Conservation (phyloP, 2,113 vertebrate species). For the Tyrannus savana region DNA sequence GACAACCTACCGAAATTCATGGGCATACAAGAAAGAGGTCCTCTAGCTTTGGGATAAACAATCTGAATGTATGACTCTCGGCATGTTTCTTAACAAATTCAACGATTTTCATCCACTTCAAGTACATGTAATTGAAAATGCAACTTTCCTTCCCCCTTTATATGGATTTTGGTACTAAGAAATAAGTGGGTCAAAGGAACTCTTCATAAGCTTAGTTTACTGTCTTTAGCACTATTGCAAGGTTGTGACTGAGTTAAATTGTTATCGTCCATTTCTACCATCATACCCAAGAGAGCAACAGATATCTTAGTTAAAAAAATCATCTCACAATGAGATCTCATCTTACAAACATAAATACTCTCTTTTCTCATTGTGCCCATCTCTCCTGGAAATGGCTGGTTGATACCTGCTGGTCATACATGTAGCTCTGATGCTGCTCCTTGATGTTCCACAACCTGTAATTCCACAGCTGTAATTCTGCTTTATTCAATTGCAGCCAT, state of each 20-base stretch:
- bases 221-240: not conserved
- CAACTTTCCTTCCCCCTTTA: not conserved
- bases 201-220: not conserved
- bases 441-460: not conserved
- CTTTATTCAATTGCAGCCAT: not conserved
- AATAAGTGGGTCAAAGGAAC: not conserved
- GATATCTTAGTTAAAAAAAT: not conserved
- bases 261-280: not conserved
- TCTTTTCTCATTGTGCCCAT: not conserved
- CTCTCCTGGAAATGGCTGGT: not conserved
- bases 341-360: not conserved
- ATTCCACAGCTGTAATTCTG: not conserved
- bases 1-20: not conserved
- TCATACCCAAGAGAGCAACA: not conserved
- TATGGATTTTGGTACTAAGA: not conserved
- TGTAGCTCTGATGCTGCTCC: not conserved
- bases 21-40: not conserved
- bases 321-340: no score
- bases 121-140: not conserved
- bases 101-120: not conserved
- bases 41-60: not conserved
- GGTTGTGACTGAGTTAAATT: not conserved
- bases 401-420: not conserved
- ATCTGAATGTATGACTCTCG: not conserved
- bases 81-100: not conserved